These are phyloP conservation scores for Gephyroberyx darwinii DNA, from an alignment of 2,797 vertebrate species.

Conservation along the genomic window DNA sequence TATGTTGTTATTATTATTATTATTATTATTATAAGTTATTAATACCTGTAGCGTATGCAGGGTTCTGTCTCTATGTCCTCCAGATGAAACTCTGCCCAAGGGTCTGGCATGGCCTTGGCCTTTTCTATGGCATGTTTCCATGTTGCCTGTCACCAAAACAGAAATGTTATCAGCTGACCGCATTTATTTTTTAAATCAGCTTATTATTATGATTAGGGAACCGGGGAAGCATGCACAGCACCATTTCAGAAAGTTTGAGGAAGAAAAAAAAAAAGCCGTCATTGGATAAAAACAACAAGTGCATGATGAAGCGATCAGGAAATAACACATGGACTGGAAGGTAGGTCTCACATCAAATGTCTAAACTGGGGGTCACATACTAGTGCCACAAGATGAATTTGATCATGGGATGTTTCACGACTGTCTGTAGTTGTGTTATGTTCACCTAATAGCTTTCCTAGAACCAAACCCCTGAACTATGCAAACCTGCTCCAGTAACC, in stretches of 20 bases:
- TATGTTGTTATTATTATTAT: too few species aligned
- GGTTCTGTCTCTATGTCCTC: conserved; percentile 89
- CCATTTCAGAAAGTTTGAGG: not conserved
- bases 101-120: conserved; percentile 95
- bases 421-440: conserved; percentile 3
- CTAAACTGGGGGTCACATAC: not conserved
- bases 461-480: conserved; percentile 7
- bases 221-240: conserved; percentile 1
- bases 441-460: conserved; percentile 35
- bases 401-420: not conserved
- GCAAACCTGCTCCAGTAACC: conserved; percentile 41
- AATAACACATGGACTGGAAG: not conserved
- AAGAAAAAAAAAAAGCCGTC: not conserved
- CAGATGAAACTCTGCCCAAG: conserved; percentile 97
- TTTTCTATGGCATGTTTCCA: conserved; percentile 96
- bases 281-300: not conserved
- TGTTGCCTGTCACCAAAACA: conserved; percentile 80
- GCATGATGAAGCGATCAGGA: not conserved
- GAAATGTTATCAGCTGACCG: not conserved
- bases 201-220: not conserved
- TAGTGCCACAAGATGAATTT: not conserved
- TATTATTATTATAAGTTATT: not conserved
- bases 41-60: conserved; percentile 91
- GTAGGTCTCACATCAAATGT: not conserved
- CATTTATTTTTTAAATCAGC: not conserved